Percentiles rank a stretch among this genome's conserved stretches.
phyloP scores from a whole-genome alignment of 1,140 invertebrate species.

The Procambarus clarkii region DNA sequence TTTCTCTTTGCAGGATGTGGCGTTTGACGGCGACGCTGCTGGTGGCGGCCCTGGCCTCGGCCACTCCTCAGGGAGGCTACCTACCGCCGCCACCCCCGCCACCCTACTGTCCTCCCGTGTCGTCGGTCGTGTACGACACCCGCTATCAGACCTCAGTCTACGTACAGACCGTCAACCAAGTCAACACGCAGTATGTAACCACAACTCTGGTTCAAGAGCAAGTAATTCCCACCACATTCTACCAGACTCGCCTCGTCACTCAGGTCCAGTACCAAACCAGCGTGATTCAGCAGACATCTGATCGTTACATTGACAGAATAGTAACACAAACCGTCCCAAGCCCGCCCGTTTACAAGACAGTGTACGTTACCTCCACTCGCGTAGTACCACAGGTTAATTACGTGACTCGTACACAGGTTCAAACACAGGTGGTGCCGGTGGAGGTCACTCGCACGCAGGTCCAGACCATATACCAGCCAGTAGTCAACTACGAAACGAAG shows the following conservation, averaged over 20 bases:
- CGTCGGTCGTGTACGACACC: slow-evolving; percentile 49
- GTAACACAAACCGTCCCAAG: slow-evolving; percentile 53
- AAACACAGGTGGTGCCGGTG: slow-evolving; percentile 56
- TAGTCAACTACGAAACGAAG: slow-evolving; percentile 50
- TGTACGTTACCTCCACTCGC: slow-evolving; percentile 44
- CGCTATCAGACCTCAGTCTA: slow-evolving; percentile 40
- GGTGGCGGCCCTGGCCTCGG: slow-evolving; percentile 46
- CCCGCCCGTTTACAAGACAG: slow-evolving; percentile 29
- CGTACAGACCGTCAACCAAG: slow-evolving; percentile 42
- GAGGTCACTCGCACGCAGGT: slow-evolving; percentile 64
- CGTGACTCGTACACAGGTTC: slow-evolving; percentile 47
- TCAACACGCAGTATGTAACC: slow-evolving; percentile 50
- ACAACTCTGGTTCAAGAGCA: slow-evolving; percentile 37
- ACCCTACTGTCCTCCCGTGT: slow-evolving; percentile 10
- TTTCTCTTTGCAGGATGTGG: slow-evolving; percentile 69
- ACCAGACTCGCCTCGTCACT: slow-evolving; percentile 45
- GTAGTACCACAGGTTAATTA: slow-evolving; percentile 60
- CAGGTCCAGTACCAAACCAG: slow-evolving; percentile 58
- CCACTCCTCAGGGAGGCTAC: slow-evolving; percentile 48
- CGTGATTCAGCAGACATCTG: slow-evolving; percentile 45
- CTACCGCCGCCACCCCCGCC: slow-evolving; percentile 9
- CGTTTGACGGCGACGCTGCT: slow-evolving; percentile 60
- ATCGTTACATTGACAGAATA: slow-evolving; percentile 31
- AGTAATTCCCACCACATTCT: slow-evolving; percentile 50
- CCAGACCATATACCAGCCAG: slow-evolving; percentile 49